Evolutionary conservation across 2,113 vertebrate genomes (phyloP).

Genomic region (Ictalurus punctatus): DNA sequence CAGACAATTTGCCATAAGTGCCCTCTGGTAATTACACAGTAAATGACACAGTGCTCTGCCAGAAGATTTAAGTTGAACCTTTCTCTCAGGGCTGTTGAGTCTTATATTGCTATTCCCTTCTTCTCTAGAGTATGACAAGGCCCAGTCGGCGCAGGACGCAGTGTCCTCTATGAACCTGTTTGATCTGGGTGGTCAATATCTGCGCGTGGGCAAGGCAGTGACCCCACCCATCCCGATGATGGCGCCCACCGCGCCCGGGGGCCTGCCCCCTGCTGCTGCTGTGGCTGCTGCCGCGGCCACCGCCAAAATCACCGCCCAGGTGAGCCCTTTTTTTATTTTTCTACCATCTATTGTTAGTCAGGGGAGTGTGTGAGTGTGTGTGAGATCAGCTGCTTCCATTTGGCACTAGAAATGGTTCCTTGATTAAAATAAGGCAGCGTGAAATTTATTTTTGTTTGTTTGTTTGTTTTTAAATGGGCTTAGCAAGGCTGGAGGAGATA

Average conservation of each 20-base stretch:
- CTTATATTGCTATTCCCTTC: conserved; percentile 54
- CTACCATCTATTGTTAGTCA: conserved; percentile 50
- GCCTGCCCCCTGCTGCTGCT: conserved; percentile 87
- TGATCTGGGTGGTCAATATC: conserved; percentile 92
- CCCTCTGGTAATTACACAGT: conserved; percentile 59
- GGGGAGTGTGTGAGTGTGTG: conserved; percentile 31
- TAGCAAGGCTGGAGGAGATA: conserved; percentile 46
- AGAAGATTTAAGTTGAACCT: conserved; percentile 52
- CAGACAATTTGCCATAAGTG: conserved; percentile 59
- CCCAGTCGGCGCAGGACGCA: conserved; percentile 93
- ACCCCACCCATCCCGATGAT: conserved; percentile 90
- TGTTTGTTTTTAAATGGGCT: conserved; percentile 27
- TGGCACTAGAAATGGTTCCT: conserved; percentile 44
- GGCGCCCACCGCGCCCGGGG: conserved; percentile 85
- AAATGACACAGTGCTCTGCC: conserved; percentile 59
- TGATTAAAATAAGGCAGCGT: conserved; percentile 52
- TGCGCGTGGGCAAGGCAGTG: conserved; percentile 93
- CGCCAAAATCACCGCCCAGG: conserved; percentile 86
- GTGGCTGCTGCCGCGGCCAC: conserved; percentile 83
- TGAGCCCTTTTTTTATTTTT: conserved; percentile 55
- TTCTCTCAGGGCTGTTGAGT: conserved; percentile 19
- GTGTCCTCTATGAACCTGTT: conserved; percentile 99
- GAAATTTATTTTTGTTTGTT: conserved; percentile 33
- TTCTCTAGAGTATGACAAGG: conserved; percentile 92
- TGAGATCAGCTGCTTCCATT: conserved; percentile 45